Evolutionary conservation across 2,797 vertebrate species (phyloP).

Genomic region (Harpagifer antarcticus): DNA sequence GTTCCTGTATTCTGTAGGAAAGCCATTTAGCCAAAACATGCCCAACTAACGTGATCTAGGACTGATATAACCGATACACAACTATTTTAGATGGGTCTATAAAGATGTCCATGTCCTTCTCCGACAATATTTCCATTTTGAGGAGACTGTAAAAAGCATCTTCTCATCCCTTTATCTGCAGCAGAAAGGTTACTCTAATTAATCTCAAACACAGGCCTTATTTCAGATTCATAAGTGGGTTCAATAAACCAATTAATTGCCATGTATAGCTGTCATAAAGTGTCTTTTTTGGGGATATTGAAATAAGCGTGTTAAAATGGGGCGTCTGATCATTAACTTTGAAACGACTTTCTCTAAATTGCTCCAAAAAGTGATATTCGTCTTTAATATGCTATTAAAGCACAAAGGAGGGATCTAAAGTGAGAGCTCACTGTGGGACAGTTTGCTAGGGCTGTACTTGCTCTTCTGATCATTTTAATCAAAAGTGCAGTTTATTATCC

Average conservation of each 20-base stretch:
- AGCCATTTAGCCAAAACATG: not conserved
- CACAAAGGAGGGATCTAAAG: slow-evolving; percentile 6
- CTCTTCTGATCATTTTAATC: slow-evolving; percentile 11
- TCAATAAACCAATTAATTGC: slow-evolving; percentile 7
- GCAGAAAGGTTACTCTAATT: slow-evolving; percentile 13
- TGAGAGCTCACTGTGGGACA: slow-evolving; percentile 26
- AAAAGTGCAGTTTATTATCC: not conserved
- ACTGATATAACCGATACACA: not conserved
- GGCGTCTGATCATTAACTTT: slow-evolving; percentile 14
- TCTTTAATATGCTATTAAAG: slow-evolving; percentile 14
- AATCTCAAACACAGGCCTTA: not conserved
- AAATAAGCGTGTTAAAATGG: not conserved
- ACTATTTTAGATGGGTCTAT: not conserved
- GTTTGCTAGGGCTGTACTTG: slow-evolving; percentile 4
- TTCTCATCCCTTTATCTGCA: slow-evolving; percentile 1
- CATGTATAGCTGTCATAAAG: not conserved
- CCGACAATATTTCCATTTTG: not conserved
- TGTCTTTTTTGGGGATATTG: slow-evolving; percentile 10
- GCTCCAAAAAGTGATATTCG: slow-evolving; percentile 7
- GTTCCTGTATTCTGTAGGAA: not conserved
- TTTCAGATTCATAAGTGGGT: not conserved
- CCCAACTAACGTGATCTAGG: not conserved
- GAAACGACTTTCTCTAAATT: slow-evolving; percentile 19
- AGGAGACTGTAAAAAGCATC: not conserved
- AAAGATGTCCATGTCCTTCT: not conserved